phyloP scores from a whole-genome alignment of 2,888 invertebrate genomes.

The Ischnura elegans region DNA sequence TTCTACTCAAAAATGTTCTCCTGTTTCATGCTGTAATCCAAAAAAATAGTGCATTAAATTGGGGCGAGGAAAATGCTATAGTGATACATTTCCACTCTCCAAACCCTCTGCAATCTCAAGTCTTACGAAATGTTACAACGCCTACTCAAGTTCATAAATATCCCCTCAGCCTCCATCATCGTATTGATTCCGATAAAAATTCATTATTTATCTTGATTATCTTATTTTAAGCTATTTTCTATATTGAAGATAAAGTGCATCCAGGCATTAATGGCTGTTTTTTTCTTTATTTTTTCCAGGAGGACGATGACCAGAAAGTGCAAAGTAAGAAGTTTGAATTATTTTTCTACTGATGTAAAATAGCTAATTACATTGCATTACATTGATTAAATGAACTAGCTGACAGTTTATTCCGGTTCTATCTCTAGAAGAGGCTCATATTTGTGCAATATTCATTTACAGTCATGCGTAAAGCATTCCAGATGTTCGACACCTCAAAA shows the following conservation, averaged over 20 bases:
- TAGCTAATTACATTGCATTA: not conserved
- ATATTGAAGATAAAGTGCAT: not conserved
- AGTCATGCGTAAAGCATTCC: slow-evolving; percentile 97
- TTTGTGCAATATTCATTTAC: slow-evolving; percentile 74
- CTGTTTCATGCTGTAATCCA: not conserved
- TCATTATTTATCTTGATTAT: not conserved
- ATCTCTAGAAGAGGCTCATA: too few species aligned
- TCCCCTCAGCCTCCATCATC: not conserved
- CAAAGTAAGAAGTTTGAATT: slow-evolving; percentile 73
- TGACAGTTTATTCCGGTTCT: not conserved
- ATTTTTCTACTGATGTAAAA: not conserved
- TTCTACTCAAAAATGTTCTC: not conserved
- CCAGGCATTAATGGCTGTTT: not conserved
- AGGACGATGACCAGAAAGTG: slow-evolving; percentile 75
- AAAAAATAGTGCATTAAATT: not conserved
- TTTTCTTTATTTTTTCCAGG: slow-evolving; percentile 72
- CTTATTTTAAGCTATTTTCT: not conserved
- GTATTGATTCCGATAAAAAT: not conserved
- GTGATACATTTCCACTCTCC: not conserved
- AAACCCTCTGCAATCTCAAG: not conserved
- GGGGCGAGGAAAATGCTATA: not conserved
- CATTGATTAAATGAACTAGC: not conserved
- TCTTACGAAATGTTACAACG: not conserved
- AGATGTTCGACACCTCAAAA: slow-evolving; percentile 97
- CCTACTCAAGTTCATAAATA: not conserved